These are phyloP conservation scores for Thymallus thymallus DNA, from an alignment of 2,113 vertebrate species.

Conservation along the genomic window DNA sequence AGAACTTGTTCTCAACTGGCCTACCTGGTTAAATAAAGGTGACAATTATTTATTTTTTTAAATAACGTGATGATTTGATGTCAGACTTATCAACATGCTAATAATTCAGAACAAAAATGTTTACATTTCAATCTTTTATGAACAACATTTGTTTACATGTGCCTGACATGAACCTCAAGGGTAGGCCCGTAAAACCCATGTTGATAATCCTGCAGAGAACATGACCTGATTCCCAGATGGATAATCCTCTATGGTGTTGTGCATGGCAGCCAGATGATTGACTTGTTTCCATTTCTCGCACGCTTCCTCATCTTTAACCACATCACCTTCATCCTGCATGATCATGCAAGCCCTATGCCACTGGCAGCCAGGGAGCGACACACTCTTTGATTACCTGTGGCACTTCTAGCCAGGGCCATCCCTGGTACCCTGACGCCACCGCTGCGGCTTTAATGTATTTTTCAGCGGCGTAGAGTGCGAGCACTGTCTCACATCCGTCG, in stretches of 20 bases:
- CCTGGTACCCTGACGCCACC: not conserved
- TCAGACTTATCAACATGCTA: too few relatives aligned
- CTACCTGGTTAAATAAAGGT: too few relatives aligned
- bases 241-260: not conserved
- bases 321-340: not conserved
- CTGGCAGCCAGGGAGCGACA: not conserved
- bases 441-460: conserved; percentile 27
- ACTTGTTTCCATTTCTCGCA: not conserved
- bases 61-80: too few relatives aligned
- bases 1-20: too few relatives aligned
- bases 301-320: not conserved
- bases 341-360: not conserved
- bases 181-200: not conserved
- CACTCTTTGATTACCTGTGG: conserved; percentile 21
- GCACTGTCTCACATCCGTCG: conserved; percentile 13
- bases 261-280: not conserved
- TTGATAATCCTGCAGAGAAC: not conserved
- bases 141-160: not conserved
- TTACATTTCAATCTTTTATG: too few relatives aligned
- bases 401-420: not conserved
- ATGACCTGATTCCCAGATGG: not conserved
- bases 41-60: too few relatives aligned
- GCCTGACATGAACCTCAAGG: not conserved
- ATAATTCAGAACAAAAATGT: too few relatives aligned
- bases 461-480: conserved; percentile 11